Percentiles rank a stretch among this genome's conserved stretches.
These are phyloP conservation scores for Corythornis cristatus DNA, from an alignment of 2,113 vertebrate genomes.

Conservation along the genomic window DNA sequence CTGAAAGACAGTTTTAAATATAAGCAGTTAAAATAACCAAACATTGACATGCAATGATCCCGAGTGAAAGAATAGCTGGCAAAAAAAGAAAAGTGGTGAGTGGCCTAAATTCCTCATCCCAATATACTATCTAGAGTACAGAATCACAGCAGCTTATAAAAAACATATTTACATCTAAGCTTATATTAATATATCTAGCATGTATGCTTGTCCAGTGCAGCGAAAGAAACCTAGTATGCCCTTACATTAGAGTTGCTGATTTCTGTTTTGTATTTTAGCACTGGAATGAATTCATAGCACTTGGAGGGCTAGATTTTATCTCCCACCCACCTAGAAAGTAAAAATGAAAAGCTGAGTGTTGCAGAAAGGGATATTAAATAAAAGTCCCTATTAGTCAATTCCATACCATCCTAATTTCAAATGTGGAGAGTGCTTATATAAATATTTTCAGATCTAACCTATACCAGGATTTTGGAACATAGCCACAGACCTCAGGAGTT, in stretches of 20 bases:
- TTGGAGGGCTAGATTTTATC: not conserved
- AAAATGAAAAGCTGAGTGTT: conserved; percentile 1
- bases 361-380: not conserved
- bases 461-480: not conserved
- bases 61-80: not conserved
- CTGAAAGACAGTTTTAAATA: not conserved
- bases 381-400: not conserved
- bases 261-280: not conserved
- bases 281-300: not conserved
- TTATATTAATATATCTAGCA: not conserved
- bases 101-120: not conserved
- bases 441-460: not conserved
- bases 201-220: not conserved
- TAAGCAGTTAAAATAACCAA: not conserved
- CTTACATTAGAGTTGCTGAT: not conserved
- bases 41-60: not conserved
- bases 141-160: not conserved
- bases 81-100: not conserved
- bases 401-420: not conserved
- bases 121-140: not conserved
- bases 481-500: not conserved
- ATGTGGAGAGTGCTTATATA: not conserved
- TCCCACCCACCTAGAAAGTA: not conserved
- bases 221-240: not conserved
- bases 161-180: not conserved